A percentile compares a stretch with the other conserved stretches of the same genome.
Evolutionary conservation across 2,797 vertebrate genomes (phyloP).

Genomic region (Sebastes reedi): DNA sequence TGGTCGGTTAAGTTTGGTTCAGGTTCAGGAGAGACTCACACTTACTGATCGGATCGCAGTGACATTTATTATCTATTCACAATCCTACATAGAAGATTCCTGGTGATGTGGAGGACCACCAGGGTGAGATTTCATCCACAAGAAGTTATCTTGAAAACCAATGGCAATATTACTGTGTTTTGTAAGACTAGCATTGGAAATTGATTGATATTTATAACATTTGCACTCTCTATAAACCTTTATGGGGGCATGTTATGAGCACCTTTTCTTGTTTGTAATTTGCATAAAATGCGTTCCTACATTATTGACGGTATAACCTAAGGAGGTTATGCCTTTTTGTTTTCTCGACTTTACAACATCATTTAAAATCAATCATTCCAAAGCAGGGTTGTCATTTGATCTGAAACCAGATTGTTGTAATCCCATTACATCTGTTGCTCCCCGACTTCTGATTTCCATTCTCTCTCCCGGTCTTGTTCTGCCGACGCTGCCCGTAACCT

Average conservation of each 20-base stretch:
- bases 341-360: not conserved
- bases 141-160: not conserved
- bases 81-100: not conserved
- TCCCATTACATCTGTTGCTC: not conserved
- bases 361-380: not conserved
- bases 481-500: not conserved
- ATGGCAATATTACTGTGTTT: not conserved
- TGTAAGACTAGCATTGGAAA: not conserved
- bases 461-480: not conserved
- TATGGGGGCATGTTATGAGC: not conserved
- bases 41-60: not conserved
- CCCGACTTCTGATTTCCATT: not conserved
- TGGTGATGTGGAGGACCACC: not conserved
- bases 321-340: not conserved
- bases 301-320: not conserved
- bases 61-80: not conserved
- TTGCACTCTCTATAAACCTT: not conserved
- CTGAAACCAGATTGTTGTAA: constrained; percentile 5
- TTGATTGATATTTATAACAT: no score
- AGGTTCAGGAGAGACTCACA: not conserved
- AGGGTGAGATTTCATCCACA: no score
- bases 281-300: not conserved
- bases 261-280: no score
- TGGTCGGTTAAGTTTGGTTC: not conserved
- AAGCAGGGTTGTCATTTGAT: not conserved